These are phyloP conservation scores for Drosophila infuscata DNA, from an alignment of 2,888 invertebrate genomes.

Conservation along the genomic window DNA sequence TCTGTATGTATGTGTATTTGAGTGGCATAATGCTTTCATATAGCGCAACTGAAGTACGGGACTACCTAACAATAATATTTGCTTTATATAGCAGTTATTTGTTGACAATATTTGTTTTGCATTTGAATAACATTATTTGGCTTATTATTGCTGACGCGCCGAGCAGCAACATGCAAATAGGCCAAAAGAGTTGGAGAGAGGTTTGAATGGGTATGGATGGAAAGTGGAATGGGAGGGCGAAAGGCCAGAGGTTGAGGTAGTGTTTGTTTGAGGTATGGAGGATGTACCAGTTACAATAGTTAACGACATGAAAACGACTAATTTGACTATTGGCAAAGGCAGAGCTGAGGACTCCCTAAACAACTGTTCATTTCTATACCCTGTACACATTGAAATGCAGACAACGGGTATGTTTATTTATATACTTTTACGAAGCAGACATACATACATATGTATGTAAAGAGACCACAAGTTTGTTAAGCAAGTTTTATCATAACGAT, in stretches of 20 bases:
- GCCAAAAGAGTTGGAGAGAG: neutral
- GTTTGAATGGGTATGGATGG: no score
- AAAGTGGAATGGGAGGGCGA: neutral
- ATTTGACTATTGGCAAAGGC: slow-evolving; percentile 66
- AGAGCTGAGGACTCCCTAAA: slow-evolving; percentile 19
- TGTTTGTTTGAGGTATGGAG: slow-evolving; percentile 21
- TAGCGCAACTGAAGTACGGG: slow-evolving; percentile 21
- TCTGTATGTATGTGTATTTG: neutral
- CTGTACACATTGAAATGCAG: neutral
- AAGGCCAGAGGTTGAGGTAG: neutral
- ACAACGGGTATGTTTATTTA: neutral
- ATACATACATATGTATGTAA: neutral
- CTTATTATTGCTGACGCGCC: slow-evolving; percentile 67
- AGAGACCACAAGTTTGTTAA: neutral
- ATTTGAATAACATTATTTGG: slow-evolving; percentile 64
- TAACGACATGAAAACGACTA: slow-evolving; percentile 78
- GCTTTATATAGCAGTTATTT: slow-evolving; percentile 36
- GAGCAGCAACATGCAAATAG: slow-evolving; percentile 57
- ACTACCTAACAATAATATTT: slow-evolving; percentile 17
- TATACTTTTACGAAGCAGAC: neutral
- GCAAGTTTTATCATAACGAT: neutral
- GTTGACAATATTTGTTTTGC: slow-evolving; percentile 65
- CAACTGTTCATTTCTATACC: slow-evolving; percentile 20
- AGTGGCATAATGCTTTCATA: slow-evolving; percentile 4
- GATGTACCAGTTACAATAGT: slow-evolving; percentile 79